These are phyloP conservation scores for Taurulus bubalis DNA, from an alignment of 2,113 vertebrate genomes.

Conservation along the genomic window DNA sequence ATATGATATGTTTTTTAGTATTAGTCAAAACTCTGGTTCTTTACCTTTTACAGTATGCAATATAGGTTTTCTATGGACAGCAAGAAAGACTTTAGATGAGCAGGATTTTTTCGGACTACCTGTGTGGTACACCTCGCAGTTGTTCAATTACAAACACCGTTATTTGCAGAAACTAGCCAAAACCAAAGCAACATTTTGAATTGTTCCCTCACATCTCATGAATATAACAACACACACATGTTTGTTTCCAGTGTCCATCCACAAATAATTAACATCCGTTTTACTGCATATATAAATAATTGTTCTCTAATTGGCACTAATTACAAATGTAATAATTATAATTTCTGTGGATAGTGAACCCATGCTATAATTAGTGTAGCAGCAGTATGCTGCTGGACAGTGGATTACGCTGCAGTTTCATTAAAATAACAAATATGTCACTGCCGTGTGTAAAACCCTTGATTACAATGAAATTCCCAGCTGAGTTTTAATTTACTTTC, in stretches of 20 bases:
- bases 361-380: constrained; percentile 40
- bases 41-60: constrained; percentile 72
- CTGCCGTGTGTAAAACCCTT: neutral
- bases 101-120: constrained; percentile 48
- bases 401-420: constrained; percentile 14
- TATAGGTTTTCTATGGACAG: constrained; percentile 60
- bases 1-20: constrained; percentile 67
- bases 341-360: constrained; percentile 12
- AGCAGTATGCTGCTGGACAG: constrained; percentile 23
- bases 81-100: constrained; percentile 54
- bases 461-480: constrained; percentile 29
- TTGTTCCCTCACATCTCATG: neutral
- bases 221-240: constrained; percentile 8
- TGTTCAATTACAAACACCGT: constrained; percentile 16
- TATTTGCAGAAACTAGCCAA: constrained; percentile 49
- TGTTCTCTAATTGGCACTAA: constrained; percentile 38
- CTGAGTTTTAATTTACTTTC: constrained; percentile 9
- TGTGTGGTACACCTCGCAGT: constrained; percentile 37
- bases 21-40: constrained; percentile 70
- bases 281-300: constrained; percentile 21
- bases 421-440: too few relatives aligned
- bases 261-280: constrained; percentile 3
- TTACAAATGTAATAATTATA: constrained; percentile 30
- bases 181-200: constrained; percentile 66
- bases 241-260: neutral